Base-by-base conservation (phyloP, 2,113 vertebrate genomes). In the Microcebus jonahi region DNA sequence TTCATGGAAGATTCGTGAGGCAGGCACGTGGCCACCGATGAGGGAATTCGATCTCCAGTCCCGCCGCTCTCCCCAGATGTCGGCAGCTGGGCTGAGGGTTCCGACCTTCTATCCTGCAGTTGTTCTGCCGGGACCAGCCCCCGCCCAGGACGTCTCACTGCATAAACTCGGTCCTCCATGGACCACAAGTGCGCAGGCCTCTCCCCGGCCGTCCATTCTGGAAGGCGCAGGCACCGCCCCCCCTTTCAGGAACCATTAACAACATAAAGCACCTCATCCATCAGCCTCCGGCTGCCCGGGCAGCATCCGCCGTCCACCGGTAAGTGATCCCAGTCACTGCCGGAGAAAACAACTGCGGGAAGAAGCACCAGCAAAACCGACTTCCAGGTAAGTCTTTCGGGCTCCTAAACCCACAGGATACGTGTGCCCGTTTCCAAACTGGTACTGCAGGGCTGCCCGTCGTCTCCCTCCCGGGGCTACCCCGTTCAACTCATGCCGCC, bases 371-470 rank as follows among this genome's bases (percentile, higher is more conserved):
- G 84, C 5, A 12, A 1, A 63, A 61, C 39, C 0, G 8, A 13
- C 0, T 1, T 4, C 2, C 9, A 45, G 6, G 1, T 9, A 0
- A 2, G 14, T 23, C 39, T 59, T 23, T 21, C 0, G 6, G 27
- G 27, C 34, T 79, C 68, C 7, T 3, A 31, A 48, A 4, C 34
- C 79, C 23, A 0, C 29, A 9, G 27, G 63, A 13, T 0, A 0
- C 27, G 0, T 13, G 4, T 1, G 7, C 42, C 48, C 39, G 0
- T 6, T 36, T 81, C 88, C 48, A 48, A 63, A 23, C 6, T 0
- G 4, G 14, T 7, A 8, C n/a, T 3, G 31, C 36, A 17, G 8
- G 14, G 31, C 42, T 23, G 82, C 39, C 39, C 1, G 0, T 1
- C 7, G 2, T 23, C 79, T 34, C 75, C 15, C 29, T 17, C 36